Base-by-base conservation (phyloP, 2,113 vertebrate genomes). In the Rynchops niger region DNA sequence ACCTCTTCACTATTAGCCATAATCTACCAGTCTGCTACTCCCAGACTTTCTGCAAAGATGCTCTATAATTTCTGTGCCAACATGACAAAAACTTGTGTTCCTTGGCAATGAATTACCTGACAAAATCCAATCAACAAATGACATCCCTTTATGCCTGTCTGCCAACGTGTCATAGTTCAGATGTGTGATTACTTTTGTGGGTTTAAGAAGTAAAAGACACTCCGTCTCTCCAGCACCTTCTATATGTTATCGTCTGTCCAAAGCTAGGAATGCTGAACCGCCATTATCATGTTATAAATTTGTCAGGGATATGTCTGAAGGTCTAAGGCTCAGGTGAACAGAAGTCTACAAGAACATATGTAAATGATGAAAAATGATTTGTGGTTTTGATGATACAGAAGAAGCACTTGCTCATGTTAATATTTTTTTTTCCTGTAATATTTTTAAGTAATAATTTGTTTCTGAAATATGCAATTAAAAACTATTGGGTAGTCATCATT, bases 401-500 rank as follows among this genome's bases (percentile, higher is more conserved):
- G 16, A 23, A 67, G 3, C 6, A 45, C 11, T 66, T 47, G 7
- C 16, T 55, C 18, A 30, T 16, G 17, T 49, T 66, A 59, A 42
- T 11, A 6, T 12, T 62, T 36, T 38, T 38, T 19, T 72, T 67
- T 27, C 21, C 21, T 36, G 21, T 56, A 36, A 34, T 38, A 56
- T 43, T 34, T 74, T 5, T 22, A 26, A 45, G 3, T 5, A 52
- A n/a, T 1, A 50, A 20, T 23, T 32, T 69, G 1, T 38, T 73
- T 32, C 45, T 73, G 67, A 65, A 81, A 29, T 47, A 52, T 22
- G 32, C 8, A 13, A 3, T 13, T 42, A 45, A 22, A 80, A 27
- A 25, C 5, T 55, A 15, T 8, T n/a, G 6, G 0, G 1, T 6
- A 14, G 14, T n/a, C 32, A 56, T 7, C 45, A 6, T 49, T 63